Evolutionary conservation across 2,888 invertebrate species (phyloP).

Genomic region (Sericinus montela): DNA sequence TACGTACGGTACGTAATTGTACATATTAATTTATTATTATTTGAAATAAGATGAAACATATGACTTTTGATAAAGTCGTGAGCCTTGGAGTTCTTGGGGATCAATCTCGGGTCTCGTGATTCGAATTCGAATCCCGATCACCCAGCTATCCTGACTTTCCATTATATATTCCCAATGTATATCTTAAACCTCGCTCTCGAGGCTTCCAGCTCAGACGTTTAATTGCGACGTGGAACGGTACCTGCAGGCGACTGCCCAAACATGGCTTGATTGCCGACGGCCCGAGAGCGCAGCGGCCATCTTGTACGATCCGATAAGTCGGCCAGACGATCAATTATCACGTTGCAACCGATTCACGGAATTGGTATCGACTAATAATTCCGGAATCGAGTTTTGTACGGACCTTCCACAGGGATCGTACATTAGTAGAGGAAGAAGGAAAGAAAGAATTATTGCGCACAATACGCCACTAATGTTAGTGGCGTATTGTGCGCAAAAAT

Average conservation of each 20-base stretch:
- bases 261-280: constrained; percentile 26
- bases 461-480: too few relatives aligned
- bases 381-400: neutral
- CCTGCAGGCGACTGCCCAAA: constrained; percentile 41
- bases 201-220: constrained; percentile 26
- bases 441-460: too few relatives aligned
- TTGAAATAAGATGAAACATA: too few relatives aligned
- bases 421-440: too few relatives aligned
- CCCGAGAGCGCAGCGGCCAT: neutral
- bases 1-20: too few relatives aligned
- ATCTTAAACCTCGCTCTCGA: neutral
- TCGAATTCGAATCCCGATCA: too few relatives aligned
- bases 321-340: constrained; percentile 24
- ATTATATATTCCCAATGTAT: neutral
- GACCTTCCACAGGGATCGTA: too few relatives aligned
- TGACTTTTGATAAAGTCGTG: too few relatives aligned
- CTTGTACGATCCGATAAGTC: constrained; percentile 12
- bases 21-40: too few relatives aligned
- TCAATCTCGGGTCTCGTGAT: too few relatives aligned
- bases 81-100: too few relatives aligned
- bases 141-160: neutral
- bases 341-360: constrained; percentile 13
- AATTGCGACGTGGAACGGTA: constrained; percentile 43
- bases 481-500: too few relatives aligned
- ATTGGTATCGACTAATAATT: constrained; percentile 6